phyloP scores from a whole-genome alignment of 2,888 invertebrate species.

The Limenitis arthemis region DNA sequence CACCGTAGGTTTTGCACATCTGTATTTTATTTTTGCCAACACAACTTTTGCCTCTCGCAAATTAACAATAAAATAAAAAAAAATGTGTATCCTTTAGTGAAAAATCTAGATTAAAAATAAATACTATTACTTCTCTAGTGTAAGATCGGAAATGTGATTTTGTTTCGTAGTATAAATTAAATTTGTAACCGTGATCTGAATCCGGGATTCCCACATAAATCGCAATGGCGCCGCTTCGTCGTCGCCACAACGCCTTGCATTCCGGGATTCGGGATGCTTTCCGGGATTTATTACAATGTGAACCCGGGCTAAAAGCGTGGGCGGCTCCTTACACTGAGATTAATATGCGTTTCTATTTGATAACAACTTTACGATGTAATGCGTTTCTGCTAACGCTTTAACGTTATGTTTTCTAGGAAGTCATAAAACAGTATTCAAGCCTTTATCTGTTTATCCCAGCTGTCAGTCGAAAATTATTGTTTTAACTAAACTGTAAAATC shows the following conservation, averaged over 20 bases:
- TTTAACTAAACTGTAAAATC: no score
- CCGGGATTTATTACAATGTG: slow-evolving; percentile 28
- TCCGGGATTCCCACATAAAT: slow-evolving; percentile 41
- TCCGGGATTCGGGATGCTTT: slow-evolving; percentile 29
- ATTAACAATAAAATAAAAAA: no score
- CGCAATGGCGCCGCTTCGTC: slow-evolving; percentile 42
- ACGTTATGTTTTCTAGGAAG: slow-evolving; percentile 5
- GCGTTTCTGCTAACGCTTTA: slow-evolving; percentile 13
- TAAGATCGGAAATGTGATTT: not conserved
- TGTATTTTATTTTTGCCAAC: no score
- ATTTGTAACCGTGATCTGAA: slow-evolving; percentile 16
- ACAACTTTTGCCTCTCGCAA: no score
- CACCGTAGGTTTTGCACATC: no score
- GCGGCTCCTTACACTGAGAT: slow-evolving; percentile 24
- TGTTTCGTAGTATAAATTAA: slow-evolving; percentile 8
- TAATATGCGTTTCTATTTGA: slow-evolving; percentile 26
- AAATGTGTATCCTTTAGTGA: no score
- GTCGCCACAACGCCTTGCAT: slow-evolving; percentile 34
- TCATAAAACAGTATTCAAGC: not conserved
- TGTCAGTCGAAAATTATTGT: no score
- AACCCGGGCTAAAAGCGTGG: slow-evolving; percentile 30
- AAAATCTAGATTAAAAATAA: no score
- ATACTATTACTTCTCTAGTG: no score
- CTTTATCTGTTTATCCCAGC: no score
- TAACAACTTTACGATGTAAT: slow-evolving; percentile 21